Conservation (phyloP, 2,888 invertebrate species). For the Acanthosoma haemorrhoidale region DNA sequence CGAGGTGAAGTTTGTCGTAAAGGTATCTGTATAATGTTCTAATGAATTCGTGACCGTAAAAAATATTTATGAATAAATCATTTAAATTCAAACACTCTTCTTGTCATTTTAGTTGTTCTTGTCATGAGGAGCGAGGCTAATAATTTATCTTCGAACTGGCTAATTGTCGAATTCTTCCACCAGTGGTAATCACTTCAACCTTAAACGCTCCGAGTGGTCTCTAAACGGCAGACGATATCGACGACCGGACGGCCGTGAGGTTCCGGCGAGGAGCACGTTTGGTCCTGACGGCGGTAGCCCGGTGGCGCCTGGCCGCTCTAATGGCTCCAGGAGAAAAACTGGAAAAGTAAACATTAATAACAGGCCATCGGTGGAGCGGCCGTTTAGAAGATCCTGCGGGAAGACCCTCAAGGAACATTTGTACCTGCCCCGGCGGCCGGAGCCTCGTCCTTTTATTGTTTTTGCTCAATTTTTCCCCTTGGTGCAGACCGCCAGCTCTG, state of each 20-base stretch:
- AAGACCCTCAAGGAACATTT: neutral
- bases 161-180: neutral
- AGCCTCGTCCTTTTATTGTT: neutral
- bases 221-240: neutral
- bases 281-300: neutral
- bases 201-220: neutral
- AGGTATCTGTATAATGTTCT: too few relatives aligned
- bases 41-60: too few relatives aligned
- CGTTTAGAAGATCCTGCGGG: neutral
- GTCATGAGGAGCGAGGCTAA: too few relatives aligned
- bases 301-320: neutral
- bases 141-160: too few relatives aligned
- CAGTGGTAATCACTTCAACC: neutral
- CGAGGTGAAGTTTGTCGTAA: too few relatives aligned
- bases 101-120: too few relatives aligned
- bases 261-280: neutral
- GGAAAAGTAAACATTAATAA: constrained; percentile 26
- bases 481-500: neutral
- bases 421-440: neutral
- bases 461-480: neutral
- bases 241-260: neutral
- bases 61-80: too few relatives aligned
- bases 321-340: constrained; percentile 13
- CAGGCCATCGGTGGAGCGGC: constrained; percentile 10
- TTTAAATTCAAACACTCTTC: too few relatives aligned